These are phyloP conservation scores for Ramphastos sulfuratus DNA, from an alignment of 2,113 vertebrate species.

Conservation along the genomic window DNA sequence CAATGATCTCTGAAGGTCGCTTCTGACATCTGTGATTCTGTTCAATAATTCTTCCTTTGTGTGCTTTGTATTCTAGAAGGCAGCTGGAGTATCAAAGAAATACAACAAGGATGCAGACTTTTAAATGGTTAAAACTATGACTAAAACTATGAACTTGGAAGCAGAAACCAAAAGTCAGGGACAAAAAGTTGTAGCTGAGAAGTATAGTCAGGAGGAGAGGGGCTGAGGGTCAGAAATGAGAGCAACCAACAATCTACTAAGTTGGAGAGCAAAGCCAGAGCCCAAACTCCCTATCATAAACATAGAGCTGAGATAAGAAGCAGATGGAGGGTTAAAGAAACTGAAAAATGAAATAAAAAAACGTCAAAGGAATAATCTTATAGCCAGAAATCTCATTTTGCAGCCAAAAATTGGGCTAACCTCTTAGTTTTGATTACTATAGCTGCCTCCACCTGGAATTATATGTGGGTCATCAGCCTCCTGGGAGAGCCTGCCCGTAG, in stretches of 20 bases:
- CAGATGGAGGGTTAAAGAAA: neutral
- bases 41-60: neutral
- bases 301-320: neutral
- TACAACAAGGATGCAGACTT: neutral
- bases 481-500: neutral
- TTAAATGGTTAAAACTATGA: neutral
- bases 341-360: neutral
- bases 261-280: neutral
- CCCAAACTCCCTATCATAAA: accelerated
- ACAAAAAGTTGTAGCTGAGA: neutral
- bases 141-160: neutral
- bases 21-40: too few relatives aligned
- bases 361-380: neutral
- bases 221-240: neutral
- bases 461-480: neutral
- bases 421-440: neutral
- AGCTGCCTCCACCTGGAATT: neutral
- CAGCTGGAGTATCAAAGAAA: neutral
- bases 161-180: neutral
- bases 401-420: neutral
- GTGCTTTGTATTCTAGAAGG: neutral
- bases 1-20: too few relatives aligned
- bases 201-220: neutral
- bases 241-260: neutral
- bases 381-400: neutral